These are phyloP conservation scores for Mycteria americana DNA, from an alignment of 2,797 vertebrate genomes.

Conservation along the genomic window DNA sequence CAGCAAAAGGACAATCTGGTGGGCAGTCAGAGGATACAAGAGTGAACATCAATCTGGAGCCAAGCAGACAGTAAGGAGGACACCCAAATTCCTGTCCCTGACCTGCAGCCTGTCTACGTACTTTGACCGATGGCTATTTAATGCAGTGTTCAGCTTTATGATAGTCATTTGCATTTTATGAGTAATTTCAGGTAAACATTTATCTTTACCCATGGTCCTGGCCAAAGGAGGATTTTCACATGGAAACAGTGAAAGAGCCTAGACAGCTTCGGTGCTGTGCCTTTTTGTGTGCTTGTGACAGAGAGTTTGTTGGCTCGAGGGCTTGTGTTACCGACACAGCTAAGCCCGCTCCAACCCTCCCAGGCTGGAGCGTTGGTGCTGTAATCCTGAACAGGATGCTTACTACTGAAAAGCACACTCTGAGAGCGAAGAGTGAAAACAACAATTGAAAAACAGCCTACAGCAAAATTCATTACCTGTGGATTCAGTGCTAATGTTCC, in stretches of 20 bases:
- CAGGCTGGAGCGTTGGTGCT: neutral
- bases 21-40: neutral
- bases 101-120: neutral
- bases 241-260: neutral
- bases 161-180: neutral
- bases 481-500: constrained; percentile 57
- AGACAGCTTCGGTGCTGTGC: neutral
- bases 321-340: constrained; percentile 27
- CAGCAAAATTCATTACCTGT: constrained; percentile 72
- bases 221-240: constrained; percentile 15
- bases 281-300: neutral
- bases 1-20: neutral
- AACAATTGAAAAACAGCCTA: constrained; percentile 61
- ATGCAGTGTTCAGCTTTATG: neutral
- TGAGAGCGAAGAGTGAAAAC: constrained; percentile 46
- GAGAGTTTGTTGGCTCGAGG: neutral
- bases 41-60: neutral
- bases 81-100: neutral
- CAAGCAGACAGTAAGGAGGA: neutral
- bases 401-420: constrained; percentile 29
- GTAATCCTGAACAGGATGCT: constrained; percentile 41
- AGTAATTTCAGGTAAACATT: neutral
- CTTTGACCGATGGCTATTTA: neutral
- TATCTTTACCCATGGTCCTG: neutral
- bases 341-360: neutral